These are phyloP conservation scores for Pseudomyrmex pallidus DNA, from an alignment of 1,140 invertebrate species.

Conservation along the genomic window DNA sequence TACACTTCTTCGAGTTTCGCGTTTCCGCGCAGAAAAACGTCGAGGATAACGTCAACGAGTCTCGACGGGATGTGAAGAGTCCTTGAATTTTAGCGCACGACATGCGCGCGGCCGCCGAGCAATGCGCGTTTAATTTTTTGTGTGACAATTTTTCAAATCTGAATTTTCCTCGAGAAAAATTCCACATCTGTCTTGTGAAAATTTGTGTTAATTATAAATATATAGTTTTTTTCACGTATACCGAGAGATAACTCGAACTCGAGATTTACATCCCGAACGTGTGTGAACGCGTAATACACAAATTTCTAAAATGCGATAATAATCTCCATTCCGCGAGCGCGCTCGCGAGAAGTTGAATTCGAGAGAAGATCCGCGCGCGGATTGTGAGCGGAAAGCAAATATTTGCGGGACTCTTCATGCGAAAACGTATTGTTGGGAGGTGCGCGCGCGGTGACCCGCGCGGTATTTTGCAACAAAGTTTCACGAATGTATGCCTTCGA, in stretches of 20 bases:
- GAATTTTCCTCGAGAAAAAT: not conserved
- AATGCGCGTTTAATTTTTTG: conserved; percentile 2
- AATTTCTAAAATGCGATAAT: conserved; percentile 46
- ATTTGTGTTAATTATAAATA: too few species aligned
- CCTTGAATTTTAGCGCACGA: conserved; percentile 54
- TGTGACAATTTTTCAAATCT: not conserved
- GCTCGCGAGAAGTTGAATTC: conserved; percentile 4
- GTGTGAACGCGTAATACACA: not conserved
- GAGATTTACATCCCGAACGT: not conserved
- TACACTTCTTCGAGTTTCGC: not conserved
- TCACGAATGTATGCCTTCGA: conserved; percentile 22
- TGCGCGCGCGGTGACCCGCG: not conserved
- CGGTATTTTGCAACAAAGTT: conserved; percentile 60
- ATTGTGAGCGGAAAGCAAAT: conserved; percentile 42
- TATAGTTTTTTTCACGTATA: too few species aligned
- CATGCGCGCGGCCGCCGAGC: not conserved
- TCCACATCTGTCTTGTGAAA: too few species aligned
- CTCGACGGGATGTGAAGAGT: conserved; percentile 30
- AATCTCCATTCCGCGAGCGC: conserved; percentile 8
- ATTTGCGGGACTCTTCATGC: conserved; percentile 30
- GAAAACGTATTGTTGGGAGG: conserved; percentile 46
- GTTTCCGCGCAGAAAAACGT: conserved; percentile 56
- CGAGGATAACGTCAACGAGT: conserved; percentile 60
- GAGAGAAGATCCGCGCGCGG: conserved; percentile 6
- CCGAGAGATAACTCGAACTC: too few species aligned